Conservation (phyloP, 2,888 invertebrate species). For the Heliconius charithonia region DNA sequence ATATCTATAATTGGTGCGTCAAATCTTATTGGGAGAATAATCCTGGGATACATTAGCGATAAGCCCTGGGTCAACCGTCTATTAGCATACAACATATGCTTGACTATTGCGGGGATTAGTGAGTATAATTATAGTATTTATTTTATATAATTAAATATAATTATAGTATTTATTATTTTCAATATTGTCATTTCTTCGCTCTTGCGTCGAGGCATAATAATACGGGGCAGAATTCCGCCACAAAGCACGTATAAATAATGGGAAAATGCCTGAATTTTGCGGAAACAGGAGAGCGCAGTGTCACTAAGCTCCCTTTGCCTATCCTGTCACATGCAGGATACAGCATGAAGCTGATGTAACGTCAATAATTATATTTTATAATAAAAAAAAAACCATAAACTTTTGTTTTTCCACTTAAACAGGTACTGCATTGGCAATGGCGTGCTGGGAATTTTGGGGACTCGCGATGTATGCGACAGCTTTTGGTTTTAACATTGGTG, state of each 20-base stretch:
- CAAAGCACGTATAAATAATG: too few relatives aligned
- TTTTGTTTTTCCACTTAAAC: constrained; percentile 45
- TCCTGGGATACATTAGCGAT: constrained; percentile 94
- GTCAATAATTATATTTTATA: neutral
- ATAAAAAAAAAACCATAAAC: neutral
- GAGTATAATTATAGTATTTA: constrained; percentile 66
- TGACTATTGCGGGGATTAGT: constrained; percentile 94
- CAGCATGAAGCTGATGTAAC: neutral
- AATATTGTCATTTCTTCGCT: neutral
- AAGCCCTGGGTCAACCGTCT: constrained; percentile 96
- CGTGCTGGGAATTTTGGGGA: constrained; percentile 88
- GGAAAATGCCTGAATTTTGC: too few relatives aligned
- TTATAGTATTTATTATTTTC: neutral
- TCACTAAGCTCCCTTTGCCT: too few relatives aligned
- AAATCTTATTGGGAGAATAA: constrained; percentile 94
- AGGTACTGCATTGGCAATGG: constrained; percentile 92
- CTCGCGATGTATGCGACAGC: constrained; percentile 90
- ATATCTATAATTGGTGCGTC: constrained; percentile 93
- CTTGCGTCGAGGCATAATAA: too few relatives aligned
- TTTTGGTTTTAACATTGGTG: constrained; percentile 96
- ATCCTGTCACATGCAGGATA: too few relatives aligned
- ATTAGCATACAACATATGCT: constrained; percentile 93
- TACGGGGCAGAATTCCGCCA: too few relatives aligned
- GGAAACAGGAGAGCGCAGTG: too few relatives aligned
- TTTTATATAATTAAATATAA: neutral